phyloP scores from a whole-genome alignment of 2,888 invertebrate genomes.

The Meliscaeva auricollis region DNA sequence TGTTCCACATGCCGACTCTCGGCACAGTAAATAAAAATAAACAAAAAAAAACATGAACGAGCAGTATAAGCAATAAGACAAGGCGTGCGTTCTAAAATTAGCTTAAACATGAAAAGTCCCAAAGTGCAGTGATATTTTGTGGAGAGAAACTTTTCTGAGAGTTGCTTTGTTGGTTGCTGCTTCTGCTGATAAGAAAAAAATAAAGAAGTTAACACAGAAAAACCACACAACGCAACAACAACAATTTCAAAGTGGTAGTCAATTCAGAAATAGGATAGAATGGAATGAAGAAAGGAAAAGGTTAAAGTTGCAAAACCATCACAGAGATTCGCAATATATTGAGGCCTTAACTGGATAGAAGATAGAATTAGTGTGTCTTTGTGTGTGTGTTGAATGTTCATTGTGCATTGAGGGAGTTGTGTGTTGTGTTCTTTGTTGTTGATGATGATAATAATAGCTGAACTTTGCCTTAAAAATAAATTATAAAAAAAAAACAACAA shows the following conservation, averaged over 20 bases:
- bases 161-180: no score
- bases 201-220: no score
- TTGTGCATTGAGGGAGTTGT: background rate
- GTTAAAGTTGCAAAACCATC: conserved; percentile 68
- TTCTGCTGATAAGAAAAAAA: conserved; percentile 31
- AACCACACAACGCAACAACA: conserved; percentile 2
- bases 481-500: conserved; percentile 45
- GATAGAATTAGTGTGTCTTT: background rate
- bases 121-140: conserved; percentile 8
- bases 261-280: conserved; percentile 10
- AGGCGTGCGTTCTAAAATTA: conserved; percentile 59
- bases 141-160: conserved; percentile 33
- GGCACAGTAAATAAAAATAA: background rate
- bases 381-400: background rate
- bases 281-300: conserved; percentile 36
- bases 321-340: conserved; percentile 23
- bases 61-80: background rate
- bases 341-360: background rate
- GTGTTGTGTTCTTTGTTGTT: conserved; percentile 60
- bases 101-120: conserved; percentile 7
- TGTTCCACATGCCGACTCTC: conserved; percentile 34
- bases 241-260: background rate
- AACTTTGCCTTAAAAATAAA: conserved; percentile 62
- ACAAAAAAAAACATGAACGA: conserved; percentile 2
- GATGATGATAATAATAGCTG: conserved; percentile 66